Evolutionary conservation across 1,140 invertebrate species (phyloP).

Genomic region (Acromyrmex heyeri): DNA sequence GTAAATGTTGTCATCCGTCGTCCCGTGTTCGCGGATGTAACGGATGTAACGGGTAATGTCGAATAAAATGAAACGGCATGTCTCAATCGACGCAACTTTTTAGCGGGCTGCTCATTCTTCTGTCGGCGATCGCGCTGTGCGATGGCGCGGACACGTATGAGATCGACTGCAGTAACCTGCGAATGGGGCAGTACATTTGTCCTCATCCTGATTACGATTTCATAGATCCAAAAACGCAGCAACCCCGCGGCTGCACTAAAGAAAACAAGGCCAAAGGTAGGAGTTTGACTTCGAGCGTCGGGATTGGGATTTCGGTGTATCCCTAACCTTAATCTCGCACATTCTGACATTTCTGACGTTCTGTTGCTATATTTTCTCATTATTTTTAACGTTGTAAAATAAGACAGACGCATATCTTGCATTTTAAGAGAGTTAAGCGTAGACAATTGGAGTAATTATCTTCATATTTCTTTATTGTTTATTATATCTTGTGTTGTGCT

Average conservation of each 20-base stretch:
- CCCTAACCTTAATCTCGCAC: constrained; percentile 12
- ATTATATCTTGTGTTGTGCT: neutral
- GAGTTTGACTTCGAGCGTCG: neutral
- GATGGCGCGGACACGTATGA: constrained; percentile 76
- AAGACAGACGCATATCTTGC: neutral
- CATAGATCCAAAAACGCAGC: constrained; percentile 96
- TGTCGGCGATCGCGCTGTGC: constrained; percentile 61
- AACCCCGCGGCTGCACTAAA: constrained; percentile 93
- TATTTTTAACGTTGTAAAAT: neutral
- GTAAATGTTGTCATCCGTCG: neutral
- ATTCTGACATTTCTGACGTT: neutral
- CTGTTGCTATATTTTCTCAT: no score
- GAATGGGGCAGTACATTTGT: constrained; percentile 95
- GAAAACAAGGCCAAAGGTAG: constrained; percentile 93
- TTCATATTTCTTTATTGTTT: neutral
- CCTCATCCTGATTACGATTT: constrained; percentile 92
- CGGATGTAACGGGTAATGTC: constrained; percentile 37
- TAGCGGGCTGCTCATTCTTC: constrained; percentile 63
- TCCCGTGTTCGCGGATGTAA: neutral
- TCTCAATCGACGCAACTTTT: constrained; percentile 66
- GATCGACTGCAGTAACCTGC: constrained; percentile 90
- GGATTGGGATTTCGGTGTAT: neutral
- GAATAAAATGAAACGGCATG: constrained; percentile 76
- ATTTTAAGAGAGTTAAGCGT: neutral
- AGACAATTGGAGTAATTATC: neutral